Evolutionary conservation across 2,113 vertebrate species (phyloP), one percentile per base, ranked within the genome.

Genomic region (Columba janthina): DNA sequence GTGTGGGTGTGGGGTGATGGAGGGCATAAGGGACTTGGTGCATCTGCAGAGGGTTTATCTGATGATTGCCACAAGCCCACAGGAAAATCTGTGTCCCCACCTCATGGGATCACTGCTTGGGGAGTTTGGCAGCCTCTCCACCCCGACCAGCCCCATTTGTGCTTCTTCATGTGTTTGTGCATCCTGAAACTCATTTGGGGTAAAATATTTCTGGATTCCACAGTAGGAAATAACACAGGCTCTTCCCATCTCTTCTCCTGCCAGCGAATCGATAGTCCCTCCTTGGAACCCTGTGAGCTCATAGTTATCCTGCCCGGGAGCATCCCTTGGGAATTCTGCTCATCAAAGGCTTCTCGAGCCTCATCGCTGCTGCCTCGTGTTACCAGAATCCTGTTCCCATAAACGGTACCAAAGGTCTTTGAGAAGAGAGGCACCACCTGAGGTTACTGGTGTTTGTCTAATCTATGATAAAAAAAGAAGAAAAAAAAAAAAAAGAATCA

Each of bases 101-200:
- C 19, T 15, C 48, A 80, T n/a, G 29, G 29, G 62, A 38, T 16
- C 4, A 3, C 36, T 34, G 48, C 26, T 31, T 1, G 0, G 46
- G 19, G 22, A 50, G 20, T 25, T 77, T 28, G 46, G 36, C 29
- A 40, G 46, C 64, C 36, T 50, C 38, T 28, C 44, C 21, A 3
- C 24, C 32, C 22, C 0, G 1, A 2, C 14, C 66, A 6, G 3
- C 17, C 26, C 0, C 5, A 1, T 16, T 34, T 20, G 31, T 60
- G 31, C 53, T 86, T 31, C 34, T 67, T n/a, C 4, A 4, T n/a
- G 34, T 50, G 25, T 34, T 66, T 58, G 29, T 56, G 57, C 48
- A 15, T 57, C 34, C 65, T 56, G 34, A 71, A 90, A 32, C 17
- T 34, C 1, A 3, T 57, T 83, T 60, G 54, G 44, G 26, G 42